Percentiles rank a stretch among this genome's conserved stretches.
Conservation (phyloP, 2,797 vertebrate genomes). For the Allochrocebus solatus region DNA sequence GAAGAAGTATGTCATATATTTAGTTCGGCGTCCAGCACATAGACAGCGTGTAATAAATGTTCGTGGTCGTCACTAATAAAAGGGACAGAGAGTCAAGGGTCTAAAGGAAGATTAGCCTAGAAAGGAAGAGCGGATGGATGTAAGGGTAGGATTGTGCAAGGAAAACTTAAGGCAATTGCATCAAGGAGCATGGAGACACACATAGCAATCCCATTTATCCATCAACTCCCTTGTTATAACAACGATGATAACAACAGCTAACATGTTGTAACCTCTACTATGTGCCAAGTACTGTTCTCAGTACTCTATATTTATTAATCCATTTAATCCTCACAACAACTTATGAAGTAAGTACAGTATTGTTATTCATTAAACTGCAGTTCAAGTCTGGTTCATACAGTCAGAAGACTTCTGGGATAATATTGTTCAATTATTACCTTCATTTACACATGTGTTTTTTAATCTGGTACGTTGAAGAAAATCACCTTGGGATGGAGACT, state of each 20-base stretch:
- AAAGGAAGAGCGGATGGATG: not conserved
- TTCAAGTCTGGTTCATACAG: not conserved
- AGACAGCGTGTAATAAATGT: not conserved
- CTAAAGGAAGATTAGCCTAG: not conserved
- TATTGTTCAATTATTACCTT: not conserved
- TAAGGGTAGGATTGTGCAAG: not conserved
- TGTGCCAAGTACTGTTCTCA: not conserved
- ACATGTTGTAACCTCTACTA: not conserved
- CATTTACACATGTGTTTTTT: not conserved
- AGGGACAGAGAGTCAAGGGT: not conserved
- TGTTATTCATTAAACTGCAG: not conserved
- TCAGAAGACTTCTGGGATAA: not conserved
- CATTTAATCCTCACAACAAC: not conserved
- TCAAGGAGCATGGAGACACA: not conserved
- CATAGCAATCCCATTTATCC: not conserved
- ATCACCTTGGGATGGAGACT: not conserved
- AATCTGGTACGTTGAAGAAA: not conserved
- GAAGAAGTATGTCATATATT: not conserved
- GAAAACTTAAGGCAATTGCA: not conserved
- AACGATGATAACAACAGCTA: not conserved
- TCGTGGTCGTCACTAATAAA: no score
- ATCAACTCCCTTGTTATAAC: not conserved
- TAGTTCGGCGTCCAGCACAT: not conserved
- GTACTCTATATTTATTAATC: not conserved
- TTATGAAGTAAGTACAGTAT: not conserved